Evolutionary conservation across 2,797 vertebrate genomes (phyloP), one percentile per base, ranked within the genome.

Genomic region (Sebastes baramenuke): DNA sequence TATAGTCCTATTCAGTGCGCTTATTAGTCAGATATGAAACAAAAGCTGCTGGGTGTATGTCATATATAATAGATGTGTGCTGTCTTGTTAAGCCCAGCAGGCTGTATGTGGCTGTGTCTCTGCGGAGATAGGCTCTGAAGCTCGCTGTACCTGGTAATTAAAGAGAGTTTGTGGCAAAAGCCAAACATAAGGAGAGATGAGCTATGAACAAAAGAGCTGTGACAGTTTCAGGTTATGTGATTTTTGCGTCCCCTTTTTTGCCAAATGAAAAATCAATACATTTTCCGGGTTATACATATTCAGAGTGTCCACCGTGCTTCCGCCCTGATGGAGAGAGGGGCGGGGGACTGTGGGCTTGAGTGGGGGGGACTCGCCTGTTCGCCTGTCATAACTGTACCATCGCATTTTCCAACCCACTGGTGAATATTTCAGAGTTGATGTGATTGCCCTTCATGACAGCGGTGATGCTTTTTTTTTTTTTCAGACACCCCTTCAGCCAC

Each of bases 241-340:
- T 97, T 98, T 97, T 94, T 95, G 87, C 94, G 88, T 92, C 89
- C 88, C 89, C 90, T 92, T 93, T 52, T 97, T 94, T 90, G 96
- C 95, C 95, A 94, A 97, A 98, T 98, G 96, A 99, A 98, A 98
- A 99, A 99, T 99, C 98, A 98, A 99, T 99, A 98, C 92, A 95
- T 98, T 97, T 97, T 98, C 97, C 95, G 95, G 96, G 96, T 97
- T 97, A 97, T 98, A 97, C 96, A 98, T 98, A 99, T 99, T 98
- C 97, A 98, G 97, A 97, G 96, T 96, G 95, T 95, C 95, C 94
- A 93, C 94, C 94, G 83, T 96, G 96, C 96, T 97, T 97, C 96
- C 95, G 95, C 96, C 96, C 96, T 96, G 96, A 96, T 97, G 87
- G 92, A 93, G 92, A 91, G 88, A 74, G 80, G 95, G 95, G 94